Conservation (phyloP, 2,797 vertebrate species). For the Perodicticus potto region DNA sequence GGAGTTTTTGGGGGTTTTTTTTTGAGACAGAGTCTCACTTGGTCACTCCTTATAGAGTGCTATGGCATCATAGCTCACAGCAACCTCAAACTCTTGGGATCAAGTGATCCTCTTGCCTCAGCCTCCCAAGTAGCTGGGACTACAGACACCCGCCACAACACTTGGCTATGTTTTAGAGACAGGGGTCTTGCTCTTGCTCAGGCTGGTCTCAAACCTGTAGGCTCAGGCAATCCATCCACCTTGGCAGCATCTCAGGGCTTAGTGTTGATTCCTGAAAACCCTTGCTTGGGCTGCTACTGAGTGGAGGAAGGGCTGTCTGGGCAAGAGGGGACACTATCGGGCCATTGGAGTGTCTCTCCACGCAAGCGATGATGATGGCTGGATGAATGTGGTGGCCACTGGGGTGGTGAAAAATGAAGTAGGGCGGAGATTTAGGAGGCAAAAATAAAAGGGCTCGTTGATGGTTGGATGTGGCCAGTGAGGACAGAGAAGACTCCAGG, state of each 20-base stretch:
- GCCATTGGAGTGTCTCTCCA: background rate
- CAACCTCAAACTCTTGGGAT: too few relatives aligned
- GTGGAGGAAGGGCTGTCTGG: background rate
- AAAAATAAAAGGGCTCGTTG: fast-evolving
- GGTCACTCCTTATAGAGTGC: too few relatives aligned
- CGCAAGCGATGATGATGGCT: background rate
- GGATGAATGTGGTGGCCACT: background rate
- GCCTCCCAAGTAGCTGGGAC: too few relatives aligned
- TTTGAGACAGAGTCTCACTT: too few relatives aligned
- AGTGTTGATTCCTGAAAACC: background rate
- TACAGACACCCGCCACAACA: too few relatives aligned
- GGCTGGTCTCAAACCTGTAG: too few relatives aligned
- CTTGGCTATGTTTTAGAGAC: too few relatives aligned
- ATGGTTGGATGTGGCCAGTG: background rate
- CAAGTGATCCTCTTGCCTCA: too few relatives aligned
- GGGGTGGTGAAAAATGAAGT: background rate
- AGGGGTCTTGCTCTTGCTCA: too few relatives aligned
- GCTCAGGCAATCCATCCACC: too few relatives aligned
- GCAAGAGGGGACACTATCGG: background rate
- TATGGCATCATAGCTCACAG: too few relatives aligned
- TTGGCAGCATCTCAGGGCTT: background rate
- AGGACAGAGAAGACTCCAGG: background rate
- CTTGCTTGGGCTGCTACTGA: background rate
- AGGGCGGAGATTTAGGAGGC: background rate
- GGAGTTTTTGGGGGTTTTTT: background rate